Evolutionary conservation across 2,888 invertebrate genomes (phyloP).

Genomic region (Teinopalpus imperialis): DNA sequence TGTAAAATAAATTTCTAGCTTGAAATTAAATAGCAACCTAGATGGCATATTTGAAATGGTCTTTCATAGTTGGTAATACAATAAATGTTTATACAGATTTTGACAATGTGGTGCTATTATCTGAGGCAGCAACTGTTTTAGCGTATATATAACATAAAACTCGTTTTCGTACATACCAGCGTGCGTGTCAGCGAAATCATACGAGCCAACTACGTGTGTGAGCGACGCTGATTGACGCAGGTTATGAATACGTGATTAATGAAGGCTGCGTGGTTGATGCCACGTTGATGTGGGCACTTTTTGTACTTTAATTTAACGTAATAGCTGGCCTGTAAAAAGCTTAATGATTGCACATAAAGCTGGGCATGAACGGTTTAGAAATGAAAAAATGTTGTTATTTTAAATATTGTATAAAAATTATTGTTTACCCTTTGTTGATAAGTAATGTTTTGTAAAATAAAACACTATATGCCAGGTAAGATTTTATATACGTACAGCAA

Average conservation of each 20-base stretch:
- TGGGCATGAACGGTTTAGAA: constrained; percentile 1
- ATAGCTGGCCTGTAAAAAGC: constrained; percentile 39
- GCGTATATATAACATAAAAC: constrained; percentile 34
- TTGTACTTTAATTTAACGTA: constrained; percentile 38
- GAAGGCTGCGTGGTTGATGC: constrained; percentile 39
- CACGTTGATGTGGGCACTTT: constrained; percentile 36
- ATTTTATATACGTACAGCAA: no score
- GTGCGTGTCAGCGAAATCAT: constrained; percentile 56
- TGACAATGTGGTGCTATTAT: no score
- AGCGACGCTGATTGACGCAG: constrained; percentile 60
- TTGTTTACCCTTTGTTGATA: no score
- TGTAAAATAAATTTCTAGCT: no score
- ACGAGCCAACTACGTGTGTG: constrained; percentile 30
- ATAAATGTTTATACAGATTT: no score
- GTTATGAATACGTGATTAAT: constrained; percentile 72
- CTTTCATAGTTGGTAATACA: no score
- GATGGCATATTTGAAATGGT: no score
- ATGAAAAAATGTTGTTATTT: constrained; percentile 6
- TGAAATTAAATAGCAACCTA: no score
- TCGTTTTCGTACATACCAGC: constrained; percentile 32
- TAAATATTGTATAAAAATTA: no score
- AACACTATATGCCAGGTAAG: no score
- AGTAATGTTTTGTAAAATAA: no score
- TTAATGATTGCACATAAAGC: constrained; percentile 28
- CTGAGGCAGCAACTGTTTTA: no score